phyloP scores from a whole-genome alignment of 2,113 vertebrate species.

The Trogon surrucura region DNA sequence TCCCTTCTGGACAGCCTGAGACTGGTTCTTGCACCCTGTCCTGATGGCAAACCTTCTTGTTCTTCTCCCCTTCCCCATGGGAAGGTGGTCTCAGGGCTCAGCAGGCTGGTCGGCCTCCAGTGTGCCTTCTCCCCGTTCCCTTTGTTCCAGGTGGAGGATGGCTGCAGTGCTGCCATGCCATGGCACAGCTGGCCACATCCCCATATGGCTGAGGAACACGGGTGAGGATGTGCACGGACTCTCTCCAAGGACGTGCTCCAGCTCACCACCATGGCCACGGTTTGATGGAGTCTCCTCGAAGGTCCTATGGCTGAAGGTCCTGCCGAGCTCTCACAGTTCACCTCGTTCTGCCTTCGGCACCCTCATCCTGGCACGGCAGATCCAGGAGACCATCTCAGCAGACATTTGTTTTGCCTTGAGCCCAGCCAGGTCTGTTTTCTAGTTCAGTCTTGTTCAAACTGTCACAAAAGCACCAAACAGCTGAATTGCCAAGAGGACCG shows the following conservation, averaged over 20 bases:
- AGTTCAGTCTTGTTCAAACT: neutral
- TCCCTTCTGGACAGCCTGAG: neutral
- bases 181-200: neutral
- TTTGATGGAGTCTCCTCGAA: neutral
- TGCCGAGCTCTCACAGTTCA: neutral
- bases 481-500: neutral
- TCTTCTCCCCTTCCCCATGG: neutral
- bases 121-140: neutral
- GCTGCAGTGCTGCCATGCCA: neutral
- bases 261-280: accelerated
- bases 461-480: neutral
- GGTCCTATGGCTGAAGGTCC: accelerated
- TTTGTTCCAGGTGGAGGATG: neutral
- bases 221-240: neutral
- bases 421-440: neutral
- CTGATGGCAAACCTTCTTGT: accelerated
- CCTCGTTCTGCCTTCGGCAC: neutral
- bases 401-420: neutral
- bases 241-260: neutral
- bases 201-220: neutral
- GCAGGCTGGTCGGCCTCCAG: neutral
- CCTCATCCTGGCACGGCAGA: accelerated
- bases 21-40: neutral
- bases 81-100: neutral
- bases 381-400: neutral